Evolutionary conservation across 2,797 vertebrate genomes (phyloP), one percentile per base, ranked within the genome.

Genomic region (Cottoperca gobio): DNA sequence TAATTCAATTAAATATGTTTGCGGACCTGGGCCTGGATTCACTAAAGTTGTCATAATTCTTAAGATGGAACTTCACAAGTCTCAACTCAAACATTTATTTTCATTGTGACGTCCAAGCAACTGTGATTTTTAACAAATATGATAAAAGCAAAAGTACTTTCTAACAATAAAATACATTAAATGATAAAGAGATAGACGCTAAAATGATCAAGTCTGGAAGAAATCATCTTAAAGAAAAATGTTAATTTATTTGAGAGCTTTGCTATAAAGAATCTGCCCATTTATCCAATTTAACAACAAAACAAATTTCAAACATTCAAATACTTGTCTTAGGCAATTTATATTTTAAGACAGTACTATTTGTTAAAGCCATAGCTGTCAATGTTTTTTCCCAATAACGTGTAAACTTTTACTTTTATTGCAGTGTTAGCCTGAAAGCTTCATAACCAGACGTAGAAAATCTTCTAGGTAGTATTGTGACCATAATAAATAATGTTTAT

Each of bases 371-470:
- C 6, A 19, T 17, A 21, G 13, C n/a, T 50, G 6, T 39, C 10
- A 9, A 35, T 35, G 4, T 23, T 48, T 39, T 6, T 7, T 37
- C n/a, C n/a, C n/a, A n/a, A n/a, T n/a, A n/a, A n/a, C n/a, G n/a
- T n/a, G n/a, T n/a, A n/a, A n/a, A n/a, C n/a, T n/a, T n/a, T n/a
- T n/a, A 55, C 65, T 45, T 65, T 45, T 50, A 52, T 52, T 52
- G 19, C n/a, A 76, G 4, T 33, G 14, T 40, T 21, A 58, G 10
- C 10, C 12, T 23, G 33, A 24, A 46, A 58, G 26, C 39, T 59
- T 78, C 53, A 28, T 46, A 73, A 67, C 33, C 1, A 62, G 21
- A 62, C 19, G 10, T 8, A 62, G 35, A 49, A 43, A 48, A 31
- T 39, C 52, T 62, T 16, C 65, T 48, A 28, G 43, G 19, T n/a